Evolutionary conservation across 2,113 vertebrate species (phyloP).

Genomic region (Eclectus roratus): DNA sequence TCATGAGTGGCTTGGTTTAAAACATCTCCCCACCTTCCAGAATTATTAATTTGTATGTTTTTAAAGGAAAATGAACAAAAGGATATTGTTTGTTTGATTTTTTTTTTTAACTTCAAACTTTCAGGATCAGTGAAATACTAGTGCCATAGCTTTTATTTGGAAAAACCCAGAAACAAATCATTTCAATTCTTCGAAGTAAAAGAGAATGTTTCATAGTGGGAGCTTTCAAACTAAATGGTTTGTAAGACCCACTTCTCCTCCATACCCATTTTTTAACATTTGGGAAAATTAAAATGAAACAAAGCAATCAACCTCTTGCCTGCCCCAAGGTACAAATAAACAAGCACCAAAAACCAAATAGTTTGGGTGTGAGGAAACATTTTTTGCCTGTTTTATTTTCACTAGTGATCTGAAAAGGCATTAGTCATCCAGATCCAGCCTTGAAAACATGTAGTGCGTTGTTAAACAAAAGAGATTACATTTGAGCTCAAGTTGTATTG

Average conservation of each 20-base stretch:
- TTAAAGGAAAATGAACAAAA: neutral
- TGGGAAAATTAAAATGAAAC: neutral
- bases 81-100: neutral
- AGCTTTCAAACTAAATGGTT: neutral
- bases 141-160: neutral
- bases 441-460: neutral
- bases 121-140: neutral
- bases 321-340: neutral
- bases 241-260: neutral
- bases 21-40: neutral
- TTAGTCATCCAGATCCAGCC: neutral
- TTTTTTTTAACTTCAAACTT: neutral
- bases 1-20: neutral
- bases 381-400: neutral
- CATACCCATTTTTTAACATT: neutral
- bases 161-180: accelerated
- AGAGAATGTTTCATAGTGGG: neutral
- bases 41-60: neutral
- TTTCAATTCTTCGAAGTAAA: neutral
- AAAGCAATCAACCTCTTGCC: neutral
- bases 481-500: neutral
- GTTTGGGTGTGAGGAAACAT: neutral
- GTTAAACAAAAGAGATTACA: neutral
- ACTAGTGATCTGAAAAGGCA: neutral
- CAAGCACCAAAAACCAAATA: neutral